Evolutionary conservation across 2,888 invertebrate species (phyloP).

Genomic region (Serrognathus titanus): DNA sequence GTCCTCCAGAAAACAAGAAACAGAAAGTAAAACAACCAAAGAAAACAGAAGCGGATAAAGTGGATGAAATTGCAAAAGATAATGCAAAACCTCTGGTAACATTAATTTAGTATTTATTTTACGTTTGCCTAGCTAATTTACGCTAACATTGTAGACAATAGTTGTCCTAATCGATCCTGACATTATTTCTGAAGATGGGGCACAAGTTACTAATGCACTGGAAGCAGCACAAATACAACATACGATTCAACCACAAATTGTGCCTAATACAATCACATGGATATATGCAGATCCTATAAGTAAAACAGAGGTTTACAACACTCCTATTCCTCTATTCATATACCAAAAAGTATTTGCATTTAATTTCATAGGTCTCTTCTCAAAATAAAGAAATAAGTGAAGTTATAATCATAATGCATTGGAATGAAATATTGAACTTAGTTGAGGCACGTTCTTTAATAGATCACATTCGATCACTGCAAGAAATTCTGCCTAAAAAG

Average conservation of each 20-base stretch:
- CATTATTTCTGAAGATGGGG: constrained; percentile 32
- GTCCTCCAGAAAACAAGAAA: too few species aligned
- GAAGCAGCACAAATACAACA: constrained; percentile 36
- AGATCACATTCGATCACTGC: constrained; percentile 36
- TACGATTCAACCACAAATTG: constrained; percentile 35
- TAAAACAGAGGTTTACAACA: constrained; percentile 27
- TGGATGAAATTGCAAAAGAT: too few species aligned
- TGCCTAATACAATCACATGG: constrained; percentile 49
- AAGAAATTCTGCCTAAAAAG: constrained; percentile 33
- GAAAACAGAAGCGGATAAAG: too few species aligned
- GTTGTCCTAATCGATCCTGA: constrained; percentile 37
- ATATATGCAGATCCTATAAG: constrained; percentile 31
- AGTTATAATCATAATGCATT: constrained; percentile 46
- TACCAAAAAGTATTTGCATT: constrained; percentile 17
- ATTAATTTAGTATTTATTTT: too few species aligned
- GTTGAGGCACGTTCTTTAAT: constrained; percentile 40
- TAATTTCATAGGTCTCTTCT: constrained; percentile 22
- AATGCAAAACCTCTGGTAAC: too few species aligned
- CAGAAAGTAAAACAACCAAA: too few species aligned
- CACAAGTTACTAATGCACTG: constrained; percentile 36
- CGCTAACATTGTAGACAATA: constrained; percentile 32
- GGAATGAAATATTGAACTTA: constrained; percentile 41
- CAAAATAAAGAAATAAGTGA: constrained; percentile 39
- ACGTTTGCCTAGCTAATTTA: too few species aligned
- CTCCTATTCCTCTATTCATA: too few species aligned